phyloP scores from a whole-genome alignment of 1,140 invertebrate species.

The Drosophila serrata region DNA sequence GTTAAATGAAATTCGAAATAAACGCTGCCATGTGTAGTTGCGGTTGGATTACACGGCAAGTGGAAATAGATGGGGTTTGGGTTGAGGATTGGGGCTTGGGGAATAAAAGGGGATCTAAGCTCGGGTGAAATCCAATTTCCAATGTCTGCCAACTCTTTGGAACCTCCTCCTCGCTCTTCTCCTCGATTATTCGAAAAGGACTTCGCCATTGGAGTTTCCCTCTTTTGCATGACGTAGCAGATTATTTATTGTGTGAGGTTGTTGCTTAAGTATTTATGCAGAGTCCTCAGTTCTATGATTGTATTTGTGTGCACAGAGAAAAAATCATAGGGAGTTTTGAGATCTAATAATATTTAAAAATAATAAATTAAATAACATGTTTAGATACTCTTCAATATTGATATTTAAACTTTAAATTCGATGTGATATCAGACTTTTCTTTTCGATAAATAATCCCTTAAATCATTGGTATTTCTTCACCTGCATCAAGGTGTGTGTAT shows the following conservation, averaged over 20 bases:
- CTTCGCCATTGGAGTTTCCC: slow-evolving; percentile 45
- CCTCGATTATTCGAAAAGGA: slow-evolving; percentile 16
- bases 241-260: slow-evolving; percentile 82
- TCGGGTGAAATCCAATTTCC: slow-evolving; percentile 63
- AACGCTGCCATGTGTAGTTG: slow-evolving; percentile 53
- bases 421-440: too few species aligned
- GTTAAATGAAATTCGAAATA: slow-evolving; percentile 34
- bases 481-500: slow-evolving; percentile 30
- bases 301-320: slow-evolving; percentile 28
- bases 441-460: not conserved
- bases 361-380: too few species aligned
- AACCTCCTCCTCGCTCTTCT: not conserved
- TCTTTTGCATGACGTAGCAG: slow-evolving; percentile 71
- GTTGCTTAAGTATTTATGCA: slow-evolving; percentile 62
- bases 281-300: slow-evolving; percentile 15
- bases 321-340: not conserved
- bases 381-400: too few species aligned
- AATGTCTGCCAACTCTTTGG: slow-evolving; percentile 55
- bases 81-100: not conserved
- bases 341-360: too few species aligned
- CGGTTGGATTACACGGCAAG: slow-evolving; percentile 37
- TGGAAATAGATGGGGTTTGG: not conserved
- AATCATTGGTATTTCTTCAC: not conserved
- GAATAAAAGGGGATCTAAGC: slow-evolving; percentile 30
- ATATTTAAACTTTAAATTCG: too few species aligned